phyloP scores from a whole-genome alignment of 1,140 invertebrate species.

The Drosophila repletoides region DNA sequence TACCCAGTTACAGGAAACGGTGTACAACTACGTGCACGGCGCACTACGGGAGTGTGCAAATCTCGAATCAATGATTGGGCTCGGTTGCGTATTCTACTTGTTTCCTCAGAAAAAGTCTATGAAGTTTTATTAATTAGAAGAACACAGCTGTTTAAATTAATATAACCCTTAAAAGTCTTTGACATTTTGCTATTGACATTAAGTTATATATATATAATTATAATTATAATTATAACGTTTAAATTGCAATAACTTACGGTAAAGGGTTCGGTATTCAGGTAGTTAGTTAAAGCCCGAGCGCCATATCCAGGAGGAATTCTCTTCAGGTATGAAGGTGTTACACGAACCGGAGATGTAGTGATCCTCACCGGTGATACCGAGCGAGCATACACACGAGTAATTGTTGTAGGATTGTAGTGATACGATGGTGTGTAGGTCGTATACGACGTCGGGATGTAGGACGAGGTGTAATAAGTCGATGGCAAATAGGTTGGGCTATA shows the following conservation, averaged over 20 bases:
- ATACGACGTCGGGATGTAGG: conserved; percentile 71
- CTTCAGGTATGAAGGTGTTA: conserved; percentile 87
- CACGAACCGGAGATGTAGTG: conserved; percentile 83
- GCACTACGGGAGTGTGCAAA: conserved; percentile 88
- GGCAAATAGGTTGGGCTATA: conserved; percentile 66
- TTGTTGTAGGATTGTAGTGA: conserved; percentile 69
- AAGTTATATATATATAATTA: no score
- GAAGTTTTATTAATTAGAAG: conserved; percentile 14
- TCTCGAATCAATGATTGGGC: conserved; percentile 88
- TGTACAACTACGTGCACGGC: conserved; percentile 85
- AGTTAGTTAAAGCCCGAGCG: conserved; percentile 87
- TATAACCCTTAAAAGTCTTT: background rate
- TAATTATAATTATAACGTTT: conserved; percentile 1
- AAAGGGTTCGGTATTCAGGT: conserved; percentile 87
- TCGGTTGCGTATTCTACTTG: conserved; percentile 88
- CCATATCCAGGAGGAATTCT: conserved; percentile 86
- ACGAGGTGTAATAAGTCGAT: conserved; percentile 85
- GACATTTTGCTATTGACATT: background rate
- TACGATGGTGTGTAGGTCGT: conserved; percentile 76
- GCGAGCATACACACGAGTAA: conserved; percentile 69
- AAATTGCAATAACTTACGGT: conserved; percentile 65
- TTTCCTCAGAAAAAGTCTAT: conserved; percentile 91
- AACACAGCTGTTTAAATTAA: background rate
- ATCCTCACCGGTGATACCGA: conserved; percentile 85
- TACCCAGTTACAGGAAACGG: conserved; percentile 82